phyloP scores from a whole-genome alignment of 35 echinoderm and acorn worm genomes.

The Amphiura filiformis region DNA sequence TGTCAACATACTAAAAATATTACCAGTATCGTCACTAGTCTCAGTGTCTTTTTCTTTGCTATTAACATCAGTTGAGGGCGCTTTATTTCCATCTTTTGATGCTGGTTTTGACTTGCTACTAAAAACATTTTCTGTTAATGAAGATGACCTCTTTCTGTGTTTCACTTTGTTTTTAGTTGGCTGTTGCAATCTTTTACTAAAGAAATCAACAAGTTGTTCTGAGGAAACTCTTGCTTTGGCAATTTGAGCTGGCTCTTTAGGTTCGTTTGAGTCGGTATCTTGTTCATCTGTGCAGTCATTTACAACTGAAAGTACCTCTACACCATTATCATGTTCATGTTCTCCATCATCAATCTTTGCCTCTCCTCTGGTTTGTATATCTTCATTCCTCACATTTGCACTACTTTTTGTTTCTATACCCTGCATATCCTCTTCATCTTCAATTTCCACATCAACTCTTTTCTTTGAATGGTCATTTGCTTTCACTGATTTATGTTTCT shows the following conservation, averaged over 20 bases:
- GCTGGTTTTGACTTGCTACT: not conserved
- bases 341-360: too few relatives aligned
- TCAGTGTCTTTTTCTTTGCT: too few relatives aligned
- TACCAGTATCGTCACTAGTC: too few relatives aligned
- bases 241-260: not conserved
- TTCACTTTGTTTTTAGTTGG: not conserved
- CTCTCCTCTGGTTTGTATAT: too few relatives aligned
- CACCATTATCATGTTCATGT: too few relatives aligned
- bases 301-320: too few relatives aligned
- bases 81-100: not conserved
- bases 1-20: not conserved
- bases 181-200: constrained; percentile 18
- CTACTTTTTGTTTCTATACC: not conserved
- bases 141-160: not conserved
- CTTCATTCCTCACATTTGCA: too few relatives aligned
- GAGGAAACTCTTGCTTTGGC: constrained; percentile 39
- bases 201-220: constrained; percentile 37
- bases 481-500: not conserved
- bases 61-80: not conserved
- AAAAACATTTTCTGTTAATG: not conserved
- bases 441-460: not conserved
- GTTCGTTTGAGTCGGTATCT: not conserved
- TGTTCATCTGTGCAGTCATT: not conserved
- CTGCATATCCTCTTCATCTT: not conserved
- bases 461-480: not conserved